Percentiles rank a stretch among this genome's conserved stretches.
Conservation (phyloP, 1,140 invertebrate genomes). For the Pogonus chalceus region DNA sequence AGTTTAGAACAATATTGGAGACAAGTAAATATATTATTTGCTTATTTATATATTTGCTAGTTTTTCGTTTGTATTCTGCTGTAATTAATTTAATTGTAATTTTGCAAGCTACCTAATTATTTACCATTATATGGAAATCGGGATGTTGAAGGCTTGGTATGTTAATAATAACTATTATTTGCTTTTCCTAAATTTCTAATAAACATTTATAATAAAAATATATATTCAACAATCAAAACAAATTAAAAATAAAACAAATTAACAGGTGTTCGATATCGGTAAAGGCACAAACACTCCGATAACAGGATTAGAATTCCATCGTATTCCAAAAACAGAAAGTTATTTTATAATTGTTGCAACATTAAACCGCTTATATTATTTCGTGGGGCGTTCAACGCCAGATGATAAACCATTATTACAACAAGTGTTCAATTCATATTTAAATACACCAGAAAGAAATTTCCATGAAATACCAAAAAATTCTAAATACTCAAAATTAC, state of each 20-base stretch:
- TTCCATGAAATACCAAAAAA: conserved; percentile 67
- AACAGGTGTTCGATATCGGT: conserved; percentile 77
- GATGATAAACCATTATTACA: conserved; percentile 73
- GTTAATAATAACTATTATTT: conserved; percentile 20
- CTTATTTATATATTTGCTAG: too few species aligned
- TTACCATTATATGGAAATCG: conserved; percentile 58
- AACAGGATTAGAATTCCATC: conserved; percentile 76
- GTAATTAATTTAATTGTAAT: conserved; percentile 15
- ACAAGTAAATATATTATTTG: too few species aligned
- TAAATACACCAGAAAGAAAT: conserved; percentile 59
- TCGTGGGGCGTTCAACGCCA: conserved; percentile 59
- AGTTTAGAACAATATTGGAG: conserved; percentile 76
- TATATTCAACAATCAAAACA: too few species aligned
- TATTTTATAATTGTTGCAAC: conserved; percentile 79
- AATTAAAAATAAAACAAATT: too few species aligned
- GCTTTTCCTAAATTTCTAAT: too few species aligned
- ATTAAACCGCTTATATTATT: conserved; percentile 73
- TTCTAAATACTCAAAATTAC: conserved; percentile 67
- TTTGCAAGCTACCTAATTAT: conserved; percentile 59
- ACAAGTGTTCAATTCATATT: conserved; percentile 72
- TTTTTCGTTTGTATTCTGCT: conserved; percentile 14
- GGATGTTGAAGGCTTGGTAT: conserved; percentile 63
- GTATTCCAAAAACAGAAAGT: conserved; percentile 54
- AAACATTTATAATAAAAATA: too few species aligned
- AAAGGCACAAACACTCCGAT: conserved; percentile 65